Base-by-base conservation (phyloP, 2,888 invertebrate genomes). In the Dilophus febrilis region DNA sequence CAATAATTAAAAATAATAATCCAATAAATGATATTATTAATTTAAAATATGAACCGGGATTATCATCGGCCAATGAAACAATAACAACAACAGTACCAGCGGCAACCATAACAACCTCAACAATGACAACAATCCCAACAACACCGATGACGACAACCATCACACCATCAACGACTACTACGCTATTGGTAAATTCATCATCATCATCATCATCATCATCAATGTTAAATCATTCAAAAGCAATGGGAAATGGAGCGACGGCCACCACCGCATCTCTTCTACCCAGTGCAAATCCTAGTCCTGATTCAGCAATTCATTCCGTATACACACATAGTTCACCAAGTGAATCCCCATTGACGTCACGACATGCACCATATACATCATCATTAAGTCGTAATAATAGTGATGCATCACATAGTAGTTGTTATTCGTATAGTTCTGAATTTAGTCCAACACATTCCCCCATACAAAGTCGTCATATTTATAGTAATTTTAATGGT, bases 331-430 rank as follows among this genome's bases (percentile, higher is more conserved):
- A 74, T 53, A 74, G 64, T 44, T 86, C 86, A 49, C 87, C 88
- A 5, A 85, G 83, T 39, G 86, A 87, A 49, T 83, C 83, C 51
- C 88, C 87, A 2, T 72, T 86, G 38, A 85, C 86, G 30, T 80
- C 84, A 22, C 71, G 88, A 2, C 88, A 87, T 60, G 71, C 77
- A 44, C 74, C 74, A 38, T 73, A 83, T 51, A 85, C 85, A 39
- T 86, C 86, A 30, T 85, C 84, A 11, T 64, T 88, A 44, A 85
- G 85, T 40, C 74, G 88, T 43, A 88, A 87, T 65, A 88, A 88
- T 65, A 86, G 85, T 51, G 88, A 88, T 57, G 87, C 88, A 3
- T 87, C 87, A 44, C 82, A 83, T 58, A 86, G 86, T 50, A 85
- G 86, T 48, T 87, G 86, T 55, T 86, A 86, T 64, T 83, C 83